Percentiles rank a stretch among this genome's conserved stretches.
These are phyloP conservation scores for Opisthocomus hoazin DNA, from an alignment of 2,113 vertebrate species.

Conservation along the genomic window DNA sequence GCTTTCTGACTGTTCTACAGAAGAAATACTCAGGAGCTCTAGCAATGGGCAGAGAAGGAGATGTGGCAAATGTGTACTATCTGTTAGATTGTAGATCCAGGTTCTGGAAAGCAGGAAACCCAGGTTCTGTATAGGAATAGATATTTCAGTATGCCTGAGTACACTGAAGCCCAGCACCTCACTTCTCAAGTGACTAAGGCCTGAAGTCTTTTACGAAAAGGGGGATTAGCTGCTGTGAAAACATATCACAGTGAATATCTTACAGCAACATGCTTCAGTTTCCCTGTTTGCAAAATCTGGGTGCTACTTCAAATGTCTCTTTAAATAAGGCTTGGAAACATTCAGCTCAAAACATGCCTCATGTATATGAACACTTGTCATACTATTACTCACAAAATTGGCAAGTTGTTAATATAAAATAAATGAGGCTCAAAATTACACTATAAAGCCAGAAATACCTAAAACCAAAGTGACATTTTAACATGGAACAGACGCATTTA, in stretches of 20 bases:
- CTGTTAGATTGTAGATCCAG: background rate
- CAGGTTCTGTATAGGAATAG: background rate
- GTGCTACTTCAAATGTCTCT: background rate
- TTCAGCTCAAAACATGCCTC: background rate
- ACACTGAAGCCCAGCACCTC: background rate
- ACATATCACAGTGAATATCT: background rate
- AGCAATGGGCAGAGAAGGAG: background rate
- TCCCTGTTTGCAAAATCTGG: background rate
- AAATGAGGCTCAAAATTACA: conserved; percentile 33
- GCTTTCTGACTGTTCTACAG: background rate
- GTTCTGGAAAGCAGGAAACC: background rate
- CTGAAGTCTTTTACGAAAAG: background rate
- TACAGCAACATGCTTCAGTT: background rate
- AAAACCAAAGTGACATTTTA: conserved; percentile 17
- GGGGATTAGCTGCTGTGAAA: background rate
- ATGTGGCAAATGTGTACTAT: background rate
- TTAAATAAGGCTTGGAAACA: background rate
- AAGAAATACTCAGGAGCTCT: background rate
- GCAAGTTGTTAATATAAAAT: conserved; percentile 29
- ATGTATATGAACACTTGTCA: background rate
- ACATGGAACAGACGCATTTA: background rate
- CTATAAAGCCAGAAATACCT: conserved; percentile 14
- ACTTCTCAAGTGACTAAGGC: background rate
- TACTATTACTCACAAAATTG: conserved; percentile 13
- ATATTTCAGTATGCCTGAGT: background rate